phyloP scores from a whole-genome alignment of 2,888 invertebrate species.

The Trissonchulus latispiculum region DNA sequence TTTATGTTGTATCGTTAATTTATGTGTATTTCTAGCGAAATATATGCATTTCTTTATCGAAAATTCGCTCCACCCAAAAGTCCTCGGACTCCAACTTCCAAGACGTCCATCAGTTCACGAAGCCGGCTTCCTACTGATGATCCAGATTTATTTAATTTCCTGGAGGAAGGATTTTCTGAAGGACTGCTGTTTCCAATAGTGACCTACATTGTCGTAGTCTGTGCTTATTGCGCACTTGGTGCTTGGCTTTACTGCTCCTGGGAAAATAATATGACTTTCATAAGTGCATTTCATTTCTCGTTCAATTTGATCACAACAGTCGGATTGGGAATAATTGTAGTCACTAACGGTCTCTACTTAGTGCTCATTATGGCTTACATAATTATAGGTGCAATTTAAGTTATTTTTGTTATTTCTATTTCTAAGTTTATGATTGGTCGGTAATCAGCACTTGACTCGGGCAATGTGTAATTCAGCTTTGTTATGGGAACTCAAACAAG shows the following conservation, averaged over 20 bases:
- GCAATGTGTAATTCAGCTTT: too few species aligned
- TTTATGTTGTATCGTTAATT: too few species aligned
- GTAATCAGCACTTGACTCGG: too few species aligned
- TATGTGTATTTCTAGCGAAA: too few species aligned
- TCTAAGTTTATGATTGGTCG: too few species aligned
- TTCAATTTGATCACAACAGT: constrained; percentile 44
- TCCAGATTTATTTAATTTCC: neutral
- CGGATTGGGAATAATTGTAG: constrained; percentile 43
- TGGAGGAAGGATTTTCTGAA: neutral
- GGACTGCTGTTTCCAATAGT: constrained; percentile 42
- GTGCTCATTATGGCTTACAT: constrained; percentile 44
- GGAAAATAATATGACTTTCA: constrained; percentile 41
- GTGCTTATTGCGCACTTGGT: constrained; percentile 41
- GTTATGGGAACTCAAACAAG: too few species aligned
- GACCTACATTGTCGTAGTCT: constrained; percentile 19
- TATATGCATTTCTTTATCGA: too few species aligned
- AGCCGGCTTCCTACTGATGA: neutral
- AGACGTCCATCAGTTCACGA: neutral
- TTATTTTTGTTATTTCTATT: too few species aligned
- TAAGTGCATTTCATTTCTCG: constrained; percentile 44
- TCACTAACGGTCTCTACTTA: constrained; percentile 40
- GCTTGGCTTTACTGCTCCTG: constrained; percentile 43
- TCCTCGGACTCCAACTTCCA: neutral
- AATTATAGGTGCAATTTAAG: constrained; percentile 40
- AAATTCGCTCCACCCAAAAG: too few species aligned